Base-by-base conservation (phyloP, 2,888 invertebrate species). In the Pseudanteris insignis region DNA sequence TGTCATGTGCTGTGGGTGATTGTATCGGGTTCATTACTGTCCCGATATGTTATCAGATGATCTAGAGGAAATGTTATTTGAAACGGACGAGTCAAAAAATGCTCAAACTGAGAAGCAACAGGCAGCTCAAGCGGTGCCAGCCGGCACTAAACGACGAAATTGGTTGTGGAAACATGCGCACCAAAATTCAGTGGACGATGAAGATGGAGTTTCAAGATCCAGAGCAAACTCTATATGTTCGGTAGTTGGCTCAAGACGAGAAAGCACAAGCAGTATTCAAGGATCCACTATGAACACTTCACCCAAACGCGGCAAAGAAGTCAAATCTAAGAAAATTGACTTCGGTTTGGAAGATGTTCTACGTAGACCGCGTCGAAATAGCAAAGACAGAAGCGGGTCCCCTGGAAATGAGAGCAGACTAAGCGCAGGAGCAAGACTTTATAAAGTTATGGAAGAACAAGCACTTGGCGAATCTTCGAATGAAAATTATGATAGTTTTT, bases 51-150 rank as follows among this genome's bases (percentile, higher is more conserved):
- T 70, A 67, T 69, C 68, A 81, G 81, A 81, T 75, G 81, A 81
- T 70, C 76, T 81, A 72, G 81, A 81, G 66, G 79, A 74, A 71
- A 74, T 74, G 67, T 73, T 80, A 63, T 77, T 81, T 66, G 77
- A 72, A 43, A 62, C 61, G 60, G 58, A 55, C 24, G 70, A 69
- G 68, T 48, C 43, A 70, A 75, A 64, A 64, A 68, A 65, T 65
- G 65, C 63, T 41, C 70, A 70, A 51, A 63, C 40, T 14, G 65
- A 70, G 53, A 67, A 53, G 38, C 66, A 69, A 33, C 69, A 67
- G 33, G 54, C 65, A 28, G 57, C 64, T 9, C 51, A 46, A 40
- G 38, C 65, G 14, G 47, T 59, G 28, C 50, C 70, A 6, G 55
- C 65, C 18, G 66, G 62, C 15, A 53, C 54, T 29, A 75, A 70